Evolutionary conservation across 1,140 invertebrate species (phyloP).

Genomic region (Trichogramma pretiosum): DNA sequence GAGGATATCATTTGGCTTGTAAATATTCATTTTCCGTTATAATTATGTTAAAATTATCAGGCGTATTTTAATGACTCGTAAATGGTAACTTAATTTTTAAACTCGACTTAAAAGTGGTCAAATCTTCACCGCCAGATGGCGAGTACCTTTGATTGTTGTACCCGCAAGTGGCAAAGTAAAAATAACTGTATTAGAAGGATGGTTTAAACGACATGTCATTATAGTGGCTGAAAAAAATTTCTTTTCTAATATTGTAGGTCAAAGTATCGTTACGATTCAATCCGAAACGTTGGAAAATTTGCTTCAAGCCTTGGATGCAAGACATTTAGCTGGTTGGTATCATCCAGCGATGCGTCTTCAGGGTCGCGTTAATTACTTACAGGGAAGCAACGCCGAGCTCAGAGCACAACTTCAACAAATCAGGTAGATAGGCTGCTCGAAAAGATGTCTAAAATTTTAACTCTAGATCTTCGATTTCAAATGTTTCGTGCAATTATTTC

Average conservation of each 20-base stretch:
- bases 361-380: slow-evolving; percentile 53
- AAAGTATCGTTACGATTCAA: slow-evolving; percentile 44
- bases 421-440: slow-evolving; percentile 29
- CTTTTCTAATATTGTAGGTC: slow-evolving; percentile 30
- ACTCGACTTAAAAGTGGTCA: no score
- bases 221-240: background rate
- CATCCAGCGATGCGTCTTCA: slow-evolving; percentile 65
- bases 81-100: no score
- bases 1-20: background rate
- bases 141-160: background rate
- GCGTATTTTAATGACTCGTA: background rate
- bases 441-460: no score
- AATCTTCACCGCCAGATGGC: no score
- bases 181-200: background rate
- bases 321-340: slow-evolving; percentile 65
- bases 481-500: no score
- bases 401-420: slow-evolving; percentile 45
- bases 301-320: slow-evolving; percentile 55
- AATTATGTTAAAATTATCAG: no score
- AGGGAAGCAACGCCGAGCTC: slow-evolving; percentile 51
- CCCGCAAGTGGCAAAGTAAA: no score
- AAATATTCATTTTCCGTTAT: background rate
- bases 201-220: background rate
- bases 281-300: slow-evolving; percentile 52
- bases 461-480: no score